A percentile compares a stretch with the other conserved stretches of the same genome.
phyloP scores from a whole-genome alignment of 2,113 vertebrate genomes.

The Burhinus oedicnemus region DNA sequence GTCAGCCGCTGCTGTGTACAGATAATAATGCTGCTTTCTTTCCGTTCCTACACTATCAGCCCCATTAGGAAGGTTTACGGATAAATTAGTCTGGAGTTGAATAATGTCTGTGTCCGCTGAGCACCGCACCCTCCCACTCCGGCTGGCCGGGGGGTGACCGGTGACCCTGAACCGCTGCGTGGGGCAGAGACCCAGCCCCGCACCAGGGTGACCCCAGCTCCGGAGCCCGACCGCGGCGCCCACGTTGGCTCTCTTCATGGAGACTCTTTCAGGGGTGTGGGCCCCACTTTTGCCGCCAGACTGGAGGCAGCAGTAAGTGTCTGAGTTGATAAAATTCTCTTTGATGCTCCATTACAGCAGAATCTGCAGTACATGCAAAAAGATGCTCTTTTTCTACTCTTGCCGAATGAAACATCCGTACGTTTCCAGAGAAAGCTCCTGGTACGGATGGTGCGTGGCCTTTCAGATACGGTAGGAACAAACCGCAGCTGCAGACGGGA shows the following conservation, averaged over 20 bases:
- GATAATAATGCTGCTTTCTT: constrained; percentile 10
- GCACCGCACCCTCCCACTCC: accelerated
- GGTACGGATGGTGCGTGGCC: background rate
- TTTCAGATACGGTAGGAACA: background rate
- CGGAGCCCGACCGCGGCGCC: background rate
- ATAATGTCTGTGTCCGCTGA: background rate
- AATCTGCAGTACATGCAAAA: background rate
- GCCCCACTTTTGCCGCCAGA: background rate
- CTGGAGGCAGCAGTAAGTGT: background rate
- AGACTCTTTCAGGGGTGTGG: background rate
- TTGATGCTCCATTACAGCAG: background rate
- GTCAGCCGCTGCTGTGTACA: constrained; percentile 17
- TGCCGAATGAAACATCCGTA: background rate
- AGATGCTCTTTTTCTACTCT: background rate
- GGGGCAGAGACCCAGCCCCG: background rate
- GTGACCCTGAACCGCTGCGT: accelerated
- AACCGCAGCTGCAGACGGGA: constrained; percentile 51
- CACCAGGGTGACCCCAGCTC: background rate
- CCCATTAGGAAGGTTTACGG: constrained; percentile 30
- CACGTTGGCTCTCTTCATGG: background rate
- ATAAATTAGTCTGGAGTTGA: background rate
- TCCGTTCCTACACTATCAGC: background rate
- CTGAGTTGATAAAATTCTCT: background rate
- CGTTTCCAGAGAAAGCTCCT: background rate
- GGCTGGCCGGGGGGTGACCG: background rate